Conservation (phyloP, 1,140 invertebrate species). For the Lasioglossum baleicum region DNA sequence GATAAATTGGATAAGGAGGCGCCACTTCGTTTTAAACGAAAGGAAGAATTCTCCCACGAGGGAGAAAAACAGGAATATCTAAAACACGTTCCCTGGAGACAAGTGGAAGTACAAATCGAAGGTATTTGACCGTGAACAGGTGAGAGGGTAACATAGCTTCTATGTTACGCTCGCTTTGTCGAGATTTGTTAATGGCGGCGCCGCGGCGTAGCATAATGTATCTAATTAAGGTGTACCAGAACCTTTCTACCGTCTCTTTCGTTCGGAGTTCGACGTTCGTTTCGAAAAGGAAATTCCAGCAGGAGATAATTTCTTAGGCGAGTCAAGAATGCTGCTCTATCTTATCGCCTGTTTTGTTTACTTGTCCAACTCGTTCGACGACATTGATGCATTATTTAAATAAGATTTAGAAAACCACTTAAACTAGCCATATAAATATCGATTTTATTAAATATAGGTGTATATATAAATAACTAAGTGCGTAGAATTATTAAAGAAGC, state of each 20-base stretch:
- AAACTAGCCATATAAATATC: too few species aligned
- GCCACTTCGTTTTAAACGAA: background rate
- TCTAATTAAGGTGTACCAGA: constrained; percentile 11
- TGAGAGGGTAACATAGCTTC: constrained; percentile 22
- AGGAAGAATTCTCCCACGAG: background rate
- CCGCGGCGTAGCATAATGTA: constrained; percentile 4
- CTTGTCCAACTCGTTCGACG: too few species aligned
- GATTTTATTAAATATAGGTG: too few species aligned
- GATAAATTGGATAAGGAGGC: too few species aligned
- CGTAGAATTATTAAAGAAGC: too few species aligned
- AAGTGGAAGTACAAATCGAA: constrained; percentile 20
- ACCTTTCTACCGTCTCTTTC: constrained; percentile 2
- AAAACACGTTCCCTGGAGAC: background rate
- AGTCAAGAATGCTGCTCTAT: background rate
- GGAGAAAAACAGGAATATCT: background rate
- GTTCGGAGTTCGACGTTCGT: background rate
- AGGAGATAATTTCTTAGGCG: background rate
- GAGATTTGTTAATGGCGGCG: constrained; percentile 10
- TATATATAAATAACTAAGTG: too few species aligned
- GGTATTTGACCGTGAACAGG: constrained; percentile 28
- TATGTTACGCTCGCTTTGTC: constrained; percentile 28
- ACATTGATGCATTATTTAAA: too few species aligned
- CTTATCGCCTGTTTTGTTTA: background rate
- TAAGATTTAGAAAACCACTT: too few species aligned
- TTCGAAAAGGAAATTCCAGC: constrained; percentile 20